Conservation (phyloP, 2,797 vertebrate species). For the Lutjanus argentimaculatus region DNA sequence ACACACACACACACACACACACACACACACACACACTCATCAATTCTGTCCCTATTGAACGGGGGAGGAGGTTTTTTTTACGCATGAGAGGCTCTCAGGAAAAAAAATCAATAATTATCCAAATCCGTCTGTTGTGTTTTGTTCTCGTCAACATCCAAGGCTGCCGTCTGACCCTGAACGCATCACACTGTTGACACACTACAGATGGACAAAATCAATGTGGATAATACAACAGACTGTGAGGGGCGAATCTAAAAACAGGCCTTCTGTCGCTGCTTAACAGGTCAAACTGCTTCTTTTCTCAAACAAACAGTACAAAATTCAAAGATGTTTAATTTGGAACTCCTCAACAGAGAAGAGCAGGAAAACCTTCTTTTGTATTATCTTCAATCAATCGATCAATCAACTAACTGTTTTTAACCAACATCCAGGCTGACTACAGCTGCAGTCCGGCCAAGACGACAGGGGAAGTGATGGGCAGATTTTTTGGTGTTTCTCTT, state of each 20-base stretch:
- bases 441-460: neutral
- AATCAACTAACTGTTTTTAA: neutral
- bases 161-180: slow-evolving; percentile 37
- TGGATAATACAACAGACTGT: slow-evolving; percentile 19
- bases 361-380: neutral
- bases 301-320: too few species aligned
- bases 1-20: slow-evolving; percentile 26
- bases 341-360: neutral
- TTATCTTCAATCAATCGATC: neutral
- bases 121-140: slow-evolving; percentile 32
- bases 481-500: too few species aligned
- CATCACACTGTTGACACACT: slow-evolving; percentile 25
- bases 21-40: slow-evolving; percentile 1
- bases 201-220: slow-evolving; percentile 57
- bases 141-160: neutral
- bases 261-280: neutral
- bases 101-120: slow-evolving; percentile 56
- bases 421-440: neutral
- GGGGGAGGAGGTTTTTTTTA: slow-evolving; percentile 15
- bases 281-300: neutral
- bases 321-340: neutral
- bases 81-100: slow-evolving; percentile 8
- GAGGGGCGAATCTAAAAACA: neutral
- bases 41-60: neutral
- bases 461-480: too few species aligned